Evolutionary conservation across 1,140 invertebrate species (phyloP).

Genomic region (Scaptodrosophila lebanonensis): DNA sequence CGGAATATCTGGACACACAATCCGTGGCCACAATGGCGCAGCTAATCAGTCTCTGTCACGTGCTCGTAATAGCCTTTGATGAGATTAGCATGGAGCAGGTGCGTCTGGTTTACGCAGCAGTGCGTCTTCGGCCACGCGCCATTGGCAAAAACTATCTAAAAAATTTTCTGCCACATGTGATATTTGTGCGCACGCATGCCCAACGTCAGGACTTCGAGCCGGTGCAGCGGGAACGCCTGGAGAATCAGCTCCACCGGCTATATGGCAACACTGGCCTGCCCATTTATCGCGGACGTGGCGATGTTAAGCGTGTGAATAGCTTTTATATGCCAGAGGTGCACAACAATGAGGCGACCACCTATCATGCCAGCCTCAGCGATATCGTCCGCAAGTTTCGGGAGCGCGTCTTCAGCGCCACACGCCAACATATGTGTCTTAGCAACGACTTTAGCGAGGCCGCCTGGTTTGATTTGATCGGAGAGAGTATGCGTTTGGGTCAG

Average conservation of each 20-base stretch:
- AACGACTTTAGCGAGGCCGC: conserved; percentile 43
- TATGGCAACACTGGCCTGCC: conserved; percentile 46
- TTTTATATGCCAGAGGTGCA: conserved; percentile 49
- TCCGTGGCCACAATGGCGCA: conserved; percentile 82
- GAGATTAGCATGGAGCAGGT: conserved; percentile 85
- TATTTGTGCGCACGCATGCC: conserved; percentile 64
- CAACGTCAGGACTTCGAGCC: conserved; percentile 51
- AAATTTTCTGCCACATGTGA: conserved; percentile 60
- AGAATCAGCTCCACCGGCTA: conserved; percentile 40
- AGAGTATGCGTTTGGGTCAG: conserved; percentile 16
- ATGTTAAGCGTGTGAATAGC: conserved; percentile 39
- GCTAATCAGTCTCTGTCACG: conserved; percentile 92
- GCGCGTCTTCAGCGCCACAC: conserved; percentile 31
- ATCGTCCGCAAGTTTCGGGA: conserved; percentile 49
- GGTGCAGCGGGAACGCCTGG: conserved; percentile 20
- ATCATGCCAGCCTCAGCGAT: conserved; percentile 31
- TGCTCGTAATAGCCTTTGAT: conserved; percentile 90
- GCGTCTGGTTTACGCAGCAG: conserved; percentile 53
- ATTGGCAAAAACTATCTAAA: conserved; percentile 43
- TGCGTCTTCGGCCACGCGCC: conserved; percentile 50
- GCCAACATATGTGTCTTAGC: conserved; percentile 33
- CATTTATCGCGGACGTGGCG: conserved; percentile 50
- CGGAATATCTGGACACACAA: conserved; percentile 84
- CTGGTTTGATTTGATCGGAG: conserved; percentile 55
- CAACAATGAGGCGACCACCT: conserved; percentile 31